These are phyloP conservation scores for Spisula solida DNA, from an alignment of 2,888 invertebrate genomes.

Conservation along the genomic window DNA sequence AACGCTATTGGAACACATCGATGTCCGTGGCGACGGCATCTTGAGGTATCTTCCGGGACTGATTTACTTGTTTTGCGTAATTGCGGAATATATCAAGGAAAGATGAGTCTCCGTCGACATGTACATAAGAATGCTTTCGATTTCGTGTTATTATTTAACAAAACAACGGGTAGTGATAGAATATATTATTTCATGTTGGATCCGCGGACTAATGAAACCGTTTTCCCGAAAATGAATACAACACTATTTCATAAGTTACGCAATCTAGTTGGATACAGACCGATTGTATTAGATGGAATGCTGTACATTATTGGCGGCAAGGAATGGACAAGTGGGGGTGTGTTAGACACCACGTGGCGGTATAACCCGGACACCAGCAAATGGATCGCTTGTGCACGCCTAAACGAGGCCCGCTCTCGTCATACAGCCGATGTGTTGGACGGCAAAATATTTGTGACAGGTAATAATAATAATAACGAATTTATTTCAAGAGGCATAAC, in stretches of 20 bases:
- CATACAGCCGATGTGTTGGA: constrained; percentile 80
- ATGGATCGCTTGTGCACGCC: constrained; percentile 74
- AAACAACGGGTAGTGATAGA: constrained; percentile 78
- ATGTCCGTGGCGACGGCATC: background rate
- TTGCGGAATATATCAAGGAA: background rate
- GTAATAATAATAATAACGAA: constrained; percentile 55
- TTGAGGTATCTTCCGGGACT: background rate
- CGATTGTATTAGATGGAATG: constrained; percentile 76
- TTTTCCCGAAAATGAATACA: constrained; percentile 80
- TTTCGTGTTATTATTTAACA: constrained; percentile 82
- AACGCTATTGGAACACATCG: background rate
- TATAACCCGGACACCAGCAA: constrained; percentile 79
- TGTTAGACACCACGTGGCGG: constrained; percentile 73
- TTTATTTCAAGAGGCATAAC: background rate
- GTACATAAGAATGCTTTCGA: constrained; percentile 63
- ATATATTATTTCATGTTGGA: constrained; percentile 83
- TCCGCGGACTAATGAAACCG: constrained; percentile 69
- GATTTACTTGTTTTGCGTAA: background rate
- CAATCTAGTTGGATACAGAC: constrained; percentile 79
- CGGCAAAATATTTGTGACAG: constrained; percentile 81
- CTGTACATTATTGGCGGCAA: constrained; percentile 82
- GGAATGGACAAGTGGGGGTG: constrained; percentile 78
- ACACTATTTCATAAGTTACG: constrained; percentile 75
- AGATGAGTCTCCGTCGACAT: constrained; percentile 42
- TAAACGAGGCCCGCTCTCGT: constrained; percentile 78